Evolutionary conservation across 2,113 vertebrate species (phyloP).

Genomic region (Ascaphus truei): DNA sequence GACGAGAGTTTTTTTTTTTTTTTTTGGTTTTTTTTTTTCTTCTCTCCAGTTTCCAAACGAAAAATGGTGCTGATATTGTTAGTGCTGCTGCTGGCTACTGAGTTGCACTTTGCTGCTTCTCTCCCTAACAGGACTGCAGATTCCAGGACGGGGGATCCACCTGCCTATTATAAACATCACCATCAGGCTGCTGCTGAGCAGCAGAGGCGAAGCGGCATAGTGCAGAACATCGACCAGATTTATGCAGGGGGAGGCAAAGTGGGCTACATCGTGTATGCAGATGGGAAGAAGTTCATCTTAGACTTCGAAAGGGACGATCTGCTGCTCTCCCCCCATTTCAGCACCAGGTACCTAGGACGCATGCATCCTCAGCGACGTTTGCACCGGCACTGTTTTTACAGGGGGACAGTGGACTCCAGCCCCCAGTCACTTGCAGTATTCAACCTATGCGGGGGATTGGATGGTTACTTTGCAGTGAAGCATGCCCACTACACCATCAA

Average conservation of each 20-base stretch:
- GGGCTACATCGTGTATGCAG: slow-evolving; percentile 84
- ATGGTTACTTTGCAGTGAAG: slow-evolving; percentile 85
- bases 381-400: slow-evolving; percentile 70
- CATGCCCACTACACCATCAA: slow-evolving; percentile 77
- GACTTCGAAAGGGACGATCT: slow-evolving; percentile 82
- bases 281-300: slow-evolving; percentile 77
- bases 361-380: slow-evolving; percentile 39
- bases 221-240: slow-evolving; percentile 78
- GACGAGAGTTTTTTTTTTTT: background rate
- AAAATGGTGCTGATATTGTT: slow-evolving; percentile 55
- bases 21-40: background rate
- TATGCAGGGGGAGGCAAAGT: slow-evolving; percentile 84
- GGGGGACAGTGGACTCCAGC: slow-evolving; percentile 84
- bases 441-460: slow-evolving; percentile 79
- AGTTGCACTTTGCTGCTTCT: slow-evolving; percentile 35
- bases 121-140: slow-evolving; percentile 13
- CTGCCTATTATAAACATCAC: slow-evolving; percentile 54
- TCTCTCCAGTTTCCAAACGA: slow-evolving; percentile 28
- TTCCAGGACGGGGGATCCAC: slow-evolving; percentile 39
- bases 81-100: slow-evolving; percentile 42
- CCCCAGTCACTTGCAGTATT: slow-evolving; percentile 84
- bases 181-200: background rate
- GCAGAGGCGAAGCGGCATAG: slow-evolving; percentile 64
- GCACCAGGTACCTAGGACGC: slow-evolving; percentile 49
- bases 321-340: slow-evolving; percentile 56